A percentile compares a stretch with the other conserved stretches of the same genome.
Evolutionary conservation across 1,140 invertebrate genomes (phyloP).

Genomic region (Drosophila lowei): DNA sequence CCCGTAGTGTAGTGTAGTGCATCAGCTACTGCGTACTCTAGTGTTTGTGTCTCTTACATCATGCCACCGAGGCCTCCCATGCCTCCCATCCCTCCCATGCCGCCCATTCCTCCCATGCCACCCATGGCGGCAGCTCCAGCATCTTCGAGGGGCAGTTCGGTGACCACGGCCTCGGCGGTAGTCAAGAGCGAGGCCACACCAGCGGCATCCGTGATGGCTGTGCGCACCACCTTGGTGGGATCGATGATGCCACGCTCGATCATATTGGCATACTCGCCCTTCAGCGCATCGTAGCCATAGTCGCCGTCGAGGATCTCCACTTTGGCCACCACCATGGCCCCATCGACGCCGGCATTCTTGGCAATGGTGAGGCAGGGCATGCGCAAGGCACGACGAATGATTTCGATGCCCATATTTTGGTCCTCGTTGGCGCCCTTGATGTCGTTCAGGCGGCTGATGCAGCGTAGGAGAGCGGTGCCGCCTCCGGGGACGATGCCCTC

Average conservation of each 20-base stretch:
- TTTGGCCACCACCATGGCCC: conserved; percentile 97
- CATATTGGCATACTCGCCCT: conserved; percentile 97
- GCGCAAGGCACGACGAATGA: conserved; percentile 94
- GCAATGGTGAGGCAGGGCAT: conserved; percentile 98
- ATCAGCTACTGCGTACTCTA: background rate
- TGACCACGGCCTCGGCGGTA: conserved; percentile 97
- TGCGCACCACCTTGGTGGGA: conserved; percentile 98
- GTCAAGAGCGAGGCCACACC: conserved; percentile 98
- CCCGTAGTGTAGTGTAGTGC: background rate
- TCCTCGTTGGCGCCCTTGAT: conserved; percentile 92
- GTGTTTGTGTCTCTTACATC: background rate
- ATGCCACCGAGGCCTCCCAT: conserved; percentile 56
- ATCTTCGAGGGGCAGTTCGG: conserved; percentile 97
- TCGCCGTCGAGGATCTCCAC: conserved; percentile 89
- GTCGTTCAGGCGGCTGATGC: conserved; percentile 89
- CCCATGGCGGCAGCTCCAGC: conserved; percentile 82
- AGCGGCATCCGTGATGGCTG: conserved; percentile 98
- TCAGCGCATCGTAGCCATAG: conserved; percentile 97
- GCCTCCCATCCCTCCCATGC: conserved; percentile 37
- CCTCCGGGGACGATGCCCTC: conserved; percentile 99
- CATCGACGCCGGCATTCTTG: conserved; percentile 97
- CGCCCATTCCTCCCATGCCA: conserved; percentile 49
- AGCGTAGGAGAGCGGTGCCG: conserved; percentile 96
- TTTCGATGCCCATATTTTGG: conserved; percentile 92
- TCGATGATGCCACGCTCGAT: conserved; percentile 99